Conservation (phyloP, 1,140 invertebrate genomes). For the Drosophila ohnishii region DNA sequence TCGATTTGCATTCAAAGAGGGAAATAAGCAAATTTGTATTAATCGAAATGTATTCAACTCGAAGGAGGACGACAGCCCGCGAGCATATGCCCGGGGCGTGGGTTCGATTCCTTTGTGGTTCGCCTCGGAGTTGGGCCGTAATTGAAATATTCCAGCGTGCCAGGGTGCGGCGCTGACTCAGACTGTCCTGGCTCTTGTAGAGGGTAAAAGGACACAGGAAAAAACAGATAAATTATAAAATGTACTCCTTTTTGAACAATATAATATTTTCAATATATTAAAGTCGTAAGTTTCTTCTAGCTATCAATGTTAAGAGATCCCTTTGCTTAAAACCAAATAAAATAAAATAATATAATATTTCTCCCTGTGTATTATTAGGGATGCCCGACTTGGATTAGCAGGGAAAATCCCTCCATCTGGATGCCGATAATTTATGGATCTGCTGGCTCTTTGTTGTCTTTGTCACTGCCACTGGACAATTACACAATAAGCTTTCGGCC, state of each 20-base stretch:
- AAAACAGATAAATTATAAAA: background rate
- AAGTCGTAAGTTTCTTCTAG: no score
- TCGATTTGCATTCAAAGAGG: constrained; percentile 59
- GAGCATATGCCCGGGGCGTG: constrained; percentile 29
- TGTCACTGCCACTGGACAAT: constrained; percentile 67
- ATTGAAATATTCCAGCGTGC: constrained; percentile 45
- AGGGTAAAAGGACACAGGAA: background rate
- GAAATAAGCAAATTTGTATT: constrained; percentile 53
- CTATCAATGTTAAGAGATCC: background rate
- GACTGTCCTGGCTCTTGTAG: background rate
- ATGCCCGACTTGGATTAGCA: background rate
- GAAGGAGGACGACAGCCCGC: constrained; percentile 14
- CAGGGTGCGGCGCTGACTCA: constrained; percentile 4
- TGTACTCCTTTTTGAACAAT: background rate
- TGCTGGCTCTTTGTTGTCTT: constrained; percentile 23
- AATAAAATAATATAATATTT: background rate
- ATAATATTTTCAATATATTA: background rate
- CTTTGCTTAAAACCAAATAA: no score
- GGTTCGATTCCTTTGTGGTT: constrained; percentile 41
- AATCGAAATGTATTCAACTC: constrained; percentile 66
- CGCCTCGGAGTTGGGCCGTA: constrained; percentile 6
- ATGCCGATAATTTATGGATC: constrained; percentile 23
- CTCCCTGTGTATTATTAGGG: background rate
- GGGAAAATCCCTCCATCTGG: constrained; percentile 2
- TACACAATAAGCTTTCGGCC: constrained; percentile 70